Evolutionary conservation across 2,888 invertebrate genomes (phyloP), one percentile per base, ranked within the genome.

Genomic region (Erpobdella octoculata): DNA sequence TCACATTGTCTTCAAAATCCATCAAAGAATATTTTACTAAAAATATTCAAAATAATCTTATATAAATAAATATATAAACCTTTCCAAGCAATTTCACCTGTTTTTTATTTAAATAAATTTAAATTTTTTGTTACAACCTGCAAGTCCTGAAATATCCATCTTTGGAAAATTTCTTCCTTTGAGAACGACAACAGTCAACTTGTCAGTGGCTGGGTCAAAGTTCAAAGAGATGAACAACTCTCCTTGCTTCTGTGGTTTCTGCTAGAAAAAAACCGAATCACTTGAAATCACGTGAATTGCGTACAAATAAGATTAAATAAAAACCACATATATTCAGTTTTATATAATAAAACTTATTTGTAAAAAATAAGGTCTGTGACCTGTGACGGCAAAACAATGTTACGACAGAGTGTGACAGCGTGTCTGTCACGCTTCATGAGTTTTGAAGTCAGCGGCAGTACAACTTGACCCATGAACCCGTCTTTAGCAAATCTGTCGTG

Each of bases 151-250:
- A 76, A 95, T 92, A 85, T 96, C 95, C 93, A 96, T 96, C 85
- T 93, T 93, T 73, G 97, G 96, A 78, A 98, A 87, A 84, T 96
- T 96, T 78, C 94, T 88, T 12, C 97, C 97, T 85, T 98, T 98
- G 33, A 98, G 87, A 71, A 98, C 90, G 66, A 97, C 96, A 1
- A 95, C 95, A 37, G 96, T 96, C 78, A 98, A 87, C 72, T 94
- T 89, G 80, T 92, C 93, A 69, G 93, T 93, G 28, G 93, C 93
- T 66, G 96, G 95, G 85, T 98, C 96, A 91, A 96, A 96, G 85
- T 96, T 96, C 75, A 98, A 87, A 0, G 96, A 96, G 74, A 97
- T 91, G 79, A 98, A 86, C 73, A 97, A 87, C 83, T 97, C 96
- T 58, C 96, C 96, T 78, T 94, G 73, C 18, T 93, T 93, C 82